Evolutionary conservation across 2,797 vertebrate genomes (phyloP).

Genomic region (Pelochelys cantorii): DNA sequence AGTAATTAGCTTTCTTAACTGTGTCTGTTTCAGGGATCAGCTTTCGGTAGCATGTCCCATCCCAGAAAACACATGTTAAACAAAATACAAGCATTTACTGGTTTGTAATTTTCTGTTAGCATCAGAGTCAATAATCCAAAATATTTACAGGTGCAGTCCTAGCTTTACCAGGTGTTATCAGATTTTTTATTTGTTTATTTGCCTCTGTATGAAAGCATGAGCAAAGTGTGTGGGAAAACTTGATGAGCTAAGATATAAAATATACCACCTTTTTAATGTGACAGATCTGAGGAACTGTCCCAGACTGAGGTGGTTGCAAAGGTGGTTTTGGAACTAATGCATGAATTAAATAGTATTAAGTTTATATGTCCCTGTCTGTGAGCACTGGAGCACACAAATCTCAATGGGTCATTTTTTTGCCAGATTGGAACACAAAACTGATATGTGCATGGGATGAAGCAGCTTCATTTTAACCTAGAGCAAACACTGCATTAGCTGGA

Average conservation of each 20-base stretch:
- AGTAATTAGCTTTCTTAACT: background rate
- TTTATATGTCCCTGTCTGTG: background rate
- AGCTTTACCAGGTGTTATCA: background rate
- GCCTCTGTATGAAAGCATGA: background rate
- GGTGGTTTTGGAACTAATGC: too few relatives aligned
- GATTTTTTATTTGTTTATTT: background rate
- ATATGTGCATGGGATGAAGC: background rate
- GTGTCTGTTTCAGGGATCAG: background rate
- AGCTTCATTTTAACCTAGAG: background rate
- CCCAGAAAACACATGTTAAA: background rate
- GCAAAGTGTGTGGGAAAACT: background rate
- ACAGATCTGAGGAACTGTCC: too few relatives aligned
- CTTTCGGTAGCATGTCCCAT: background rate
- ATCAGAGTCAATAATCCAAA: conserved; percentile 16
- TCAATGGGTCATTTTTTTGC: background rate
- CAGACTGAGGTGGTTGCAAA: too few relatives aligned
- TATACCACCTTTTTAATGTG: background rate
- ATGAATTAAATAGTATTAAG: background rate
- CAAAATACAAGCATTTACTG: background rate
- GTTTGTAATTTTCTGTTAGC: conserved; percentile 21
- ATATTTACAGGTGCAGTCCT: background rate
- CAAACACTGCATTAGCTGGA: background rate
- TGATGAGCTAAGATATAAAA: background rate
- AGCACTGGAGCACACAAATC: background rate
- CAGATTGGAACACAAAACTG: background rate